phyloP scores from a whole-genome alignment of 2,113 vertebrate species.

The Mola mola region DNA sequence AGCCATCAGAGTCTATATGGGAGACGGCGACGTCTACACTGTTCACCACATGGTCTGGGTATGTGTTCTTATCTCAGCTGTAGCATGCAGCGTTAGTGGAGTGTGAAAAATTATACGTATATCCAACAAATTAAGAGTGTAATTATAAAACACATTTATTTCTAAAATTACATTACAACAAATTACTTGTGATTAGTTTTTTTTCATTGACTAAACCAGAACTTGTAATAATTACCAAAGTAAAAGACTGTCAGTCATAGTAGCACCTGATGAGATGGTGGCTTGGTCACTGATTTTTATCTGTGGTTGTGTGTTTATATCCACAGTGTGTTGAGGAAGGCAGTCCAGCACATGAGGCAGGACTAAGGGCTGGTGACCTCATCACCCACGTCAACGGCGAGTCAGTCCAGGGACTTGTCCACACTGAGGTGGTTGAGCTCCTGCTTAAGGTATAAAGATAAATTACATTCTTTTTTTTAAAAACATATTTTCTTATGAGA shows the following conservation, averaged over 20 bases:
- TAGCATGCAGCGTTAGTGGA: too few relatives aligned
- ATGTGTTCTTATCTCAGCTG: slow-evolving; percentile 44
- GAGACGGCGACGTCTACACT: slow-evolving; percentile 90
- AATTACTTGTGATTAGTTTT: not conserved
- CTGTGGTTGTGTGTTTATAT: slow-evolving; percentile 15
- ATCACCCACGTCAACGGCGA: slow-evolving; percentile 95
- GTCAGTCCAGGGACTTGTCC: slow-evolving; percentile 91
- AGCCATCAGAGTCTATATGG: slow-evolving; percentile 96
- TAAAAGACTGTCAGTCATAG: not conserved
- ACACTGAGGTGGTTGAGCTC: slow-evolving; percentile 93
- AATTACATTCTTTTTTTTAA: not conserved
- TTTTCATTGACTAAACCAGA: not conserved
- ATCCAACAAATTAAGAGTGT: too few relatives aligned
- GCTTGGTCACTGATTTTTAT: slow-evolving; percentile 16
- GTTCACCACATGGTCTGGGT: slow-evolving; percentile 98
- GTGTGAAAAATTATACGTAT: too few relatives aligned
- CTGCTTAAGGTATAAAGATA: slow-evolving; percentile 87
- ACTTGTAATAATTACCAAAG: slow-evolving; percentile 23
- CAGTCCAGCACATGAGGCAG: slow-evolving; percentile 91
- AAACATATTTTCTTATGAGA: not conserved
- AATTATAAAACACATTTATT: not conserved
- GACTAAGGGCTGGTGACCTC: slow-evolving; percentile 90
- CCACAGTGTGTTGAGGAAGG: slow-evolving; percentile 90
- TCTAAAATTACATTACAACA: not conserved
- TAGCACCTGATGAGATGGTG: slow-evolving; percentile 6